Conservation (phyloP, 2,888 invertebrate species). For the Orchestes rusci region DNA sequence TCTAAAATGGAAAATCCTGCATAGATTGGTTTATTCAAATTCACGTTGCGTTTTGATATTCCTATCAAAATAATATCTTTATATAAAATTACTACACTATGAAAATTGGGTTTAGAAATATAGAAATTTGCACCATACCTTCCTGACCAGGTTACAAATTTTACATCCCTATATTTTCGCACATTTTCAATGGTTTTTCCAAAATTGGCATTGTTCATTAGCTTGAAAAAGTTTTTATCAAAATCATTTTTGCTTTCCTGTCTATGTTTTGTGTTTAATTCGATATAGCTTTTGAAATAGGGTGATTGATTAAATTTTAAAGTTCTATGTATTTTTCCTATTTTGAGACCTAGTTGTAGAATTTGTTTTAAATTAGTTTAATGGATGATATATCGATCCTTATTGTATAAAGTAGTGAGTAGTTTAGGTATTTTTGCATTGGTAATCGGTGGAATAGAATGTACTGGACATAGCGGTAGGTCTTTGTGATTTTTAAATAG, state of each 20-base stretch:
- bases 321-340: slow-evolving; percentile 5
- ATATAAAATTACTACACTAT: slow-evolving; percentile 4
- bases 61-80: slow-evolving; percentile 4
- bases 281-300: slow-evolving; percentile 9
- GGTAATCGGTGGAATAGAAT: slow-evolving; percentile 4
- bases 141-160: slow-evolving; percentile 11
- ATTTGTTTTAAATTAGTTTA: slow-evolving; percentile 6
- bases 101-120: slow-evolving; percentile 8
- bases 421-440: slow-evolving; percentile 5
- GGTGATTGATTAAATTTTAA: slow-evolving; percentile 10
- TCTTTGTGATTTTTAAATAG: slow-evolving; percentile 10
- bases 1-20: slow-evolving; percentile 6
- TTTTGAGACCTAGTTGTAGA: slow-evolving; percentile 3
- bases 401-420: slow-evolving; percentile 6
- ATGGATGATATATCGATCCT: slow-evolving; percentile 2
- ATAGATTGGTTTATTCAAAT: slow-evolving; percentile 11
- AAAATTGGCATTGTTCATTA: slow-evolving; percentile 12
- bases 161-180: slow-evolving; percentile 10
- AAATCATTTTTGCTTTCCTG: slow-evolving; percentile 8
- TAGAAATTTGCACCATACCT: slow-evolving; percentile 9
- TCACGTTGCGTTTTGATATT: slow-evolving; percentile 5
- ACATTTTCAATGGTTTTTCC: slow-evolving; percentile 12
- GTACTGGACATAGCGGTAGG: slow-evolving; percentile 13
- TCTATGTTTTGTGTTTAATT: slow-evolving; percentile 9
- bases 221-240: slow-evolving; percentile 11